Conservation (phyloP, 1,140 invertebrate genomes). For the Drosophila nigrodunni region DNA sequence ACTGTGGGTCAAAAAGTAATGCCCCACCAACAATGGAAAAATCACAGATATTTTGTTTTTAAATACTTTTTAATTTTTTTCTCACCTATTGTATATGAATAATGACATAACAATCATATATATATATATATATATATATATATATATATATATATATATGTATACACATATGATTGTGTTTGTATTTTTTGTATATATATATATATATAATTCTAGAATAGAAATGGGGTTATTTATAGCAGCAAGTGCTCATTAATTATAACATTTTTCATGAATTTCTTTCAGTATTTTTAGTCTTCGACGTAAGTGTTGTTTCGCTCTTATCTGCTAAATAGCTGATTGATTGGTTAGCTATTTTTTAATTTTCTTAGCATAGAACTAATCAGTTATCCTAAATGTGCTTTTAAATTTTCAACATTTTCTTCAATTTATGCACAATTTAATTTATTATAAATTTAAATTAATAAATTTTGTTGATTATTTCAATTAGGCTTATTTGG, state of each 20-base stretch:
- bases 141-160: background rate
- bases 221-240: conserved; percentile 17
- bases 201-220: conserved; percentile 5
- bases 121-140: background rate
- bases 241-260: background rate
- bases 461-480: too few relatives aligned
- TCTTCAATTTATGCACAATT: too few relatives aligned
- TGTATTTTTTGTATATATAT: background rate
- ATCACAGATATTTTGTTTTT: background rate
- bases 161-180: too few relatives aligned
- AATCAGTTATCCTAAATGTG: too few relatives aligned
- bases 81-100: background rate
- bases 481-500: too few relatives aligned
- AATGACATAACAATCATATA: background rate
- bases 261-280: conserved; percentile 1
- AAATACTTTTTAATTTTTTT: background rate
- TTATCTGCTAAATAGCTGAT: background rate
- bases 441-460: too few relatives aligned
- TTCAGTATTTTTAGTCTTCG: conserved; percentile 1
- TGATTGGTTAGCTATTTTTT: background rate
- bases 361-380: background rate
- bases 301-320: background rate
- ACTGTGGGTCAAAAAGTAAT: too few relatives aligned
- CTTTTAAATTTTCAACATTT: too few relatives aligned
- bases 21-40: too few relatives aligned